Conservation (phyloP, 2,113 vertebrate genomes). For the Balaenoptera acutorostrata region DNA sequence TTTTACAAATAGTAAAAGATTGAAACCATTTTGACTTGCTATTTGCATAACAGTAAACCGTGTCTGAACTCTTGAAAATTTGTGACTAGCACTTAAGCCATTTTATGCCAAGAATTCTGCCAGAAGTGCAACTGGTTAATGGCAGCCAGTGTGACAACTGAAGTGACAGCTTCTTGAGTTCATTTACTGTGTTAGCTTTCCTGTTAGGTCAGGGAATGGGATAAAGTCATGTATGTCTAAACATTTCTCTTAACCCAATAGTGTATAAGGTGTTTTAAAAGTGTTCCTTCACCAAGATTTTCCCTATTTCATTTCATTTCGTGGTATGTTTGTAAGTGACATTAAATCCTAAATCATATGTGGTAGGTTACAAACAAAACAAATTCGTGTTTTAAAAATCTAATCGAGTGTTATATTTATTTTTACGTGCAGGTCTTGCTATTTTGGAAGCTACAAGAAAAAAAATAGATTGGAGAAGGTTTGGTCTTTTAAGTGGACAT, state of each 20-base stretch:
- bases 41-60: neutral
- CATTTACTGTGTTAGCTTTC: neutral
- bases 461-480: conserved; percentile 27
- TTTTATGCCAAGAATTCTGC: conserved; percentile 19
- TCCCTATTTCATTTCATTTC: conserved; percentile 4
- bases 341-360: neutral
- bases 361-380: conserved; percentile 33
- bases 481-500: conserved; percentile 86
- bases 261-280: neutral
- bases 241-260: neutral
- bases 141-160: neutral
- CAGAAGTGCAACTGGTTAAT: conserved; percentile 20
- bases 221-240: neutral
- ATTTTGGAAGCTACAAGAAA: conserved; percentile 54
- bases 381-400: conserved; percentile 14
- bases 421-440: conserved; percentile 73
- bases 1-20: conserved; percentile 33
- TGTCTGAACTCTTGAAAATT: conserved; percentile 11
- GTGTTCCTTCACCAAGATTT: neutral
- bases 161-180: neutral
- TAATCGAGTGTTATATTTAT: conserved; percentile 42
- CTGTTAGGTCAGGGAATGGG: conserved; percentile 4
- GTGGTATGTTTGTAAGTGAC: conserved; percentile 16
- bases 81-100: neutral
- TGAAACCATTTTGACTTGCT: conserved; percentile 33